Evolutionary conservation across 2,888 invertebrate genomes (phyloP), one percentile per base, ranked within the genome.

Genomic region (Perithous albicinctus): DNA sequence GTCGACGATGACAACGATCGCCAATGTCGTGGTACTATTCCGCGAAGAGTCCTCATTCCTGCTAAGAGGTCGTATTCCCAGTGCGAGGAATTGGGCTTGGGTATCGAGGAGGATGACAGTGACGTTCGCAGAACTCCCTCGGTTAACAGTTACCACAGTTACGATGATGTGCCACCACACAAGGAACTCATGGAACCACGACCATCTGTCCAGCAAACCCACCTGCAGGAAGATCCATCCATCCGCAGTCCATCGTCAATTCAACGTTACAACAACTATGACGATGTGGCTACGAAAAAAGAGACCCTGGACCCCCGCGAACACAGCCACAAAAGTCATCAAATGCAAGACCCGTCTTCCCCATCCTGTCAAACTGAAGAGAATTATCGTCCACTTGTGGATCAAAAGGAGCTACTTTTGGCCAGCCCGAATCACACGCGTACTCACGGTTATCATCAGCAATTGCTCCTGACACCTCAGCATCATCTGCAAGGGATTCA

Each of bases 221-320:
- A 23, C 8, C 1, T 23, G 18, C 20, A 26, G 1, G 59, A 69
- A 6, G 80, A 80, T 7, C 70, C 77, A n/a, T 64, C 86, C 10
- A 85, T 84, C 4, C 41, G 10, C 12, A 63, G 79, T 2, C 7
- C 54, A n/a, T 18, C 72, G 0, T 93, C 94, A 6, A 94, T 93
- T 0, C 85, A 84, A 5, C 29, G 41, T 35, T 80, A 81, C 5
- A 74, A 78, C 20, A 56, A 63, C 8, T 87, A 87, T 78, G 87
- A 72, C 0, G 38, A 63, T 1, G 10, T 48, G 10, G 54, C 70
- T 0, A 66, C 26, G 35, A 80, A 59, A 32, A 48, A 29, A 15
- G 83, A 80, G 4, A n/a, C 46, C 1, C 15, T 54, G 7, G 78
- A 78, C 46, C 26, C 72, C 7, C 54, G 43, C 12, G 73, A 82